Base-by-base conservation (phyloP, 2,113 vertebrate species). In the Centropristis striata region DNA sequence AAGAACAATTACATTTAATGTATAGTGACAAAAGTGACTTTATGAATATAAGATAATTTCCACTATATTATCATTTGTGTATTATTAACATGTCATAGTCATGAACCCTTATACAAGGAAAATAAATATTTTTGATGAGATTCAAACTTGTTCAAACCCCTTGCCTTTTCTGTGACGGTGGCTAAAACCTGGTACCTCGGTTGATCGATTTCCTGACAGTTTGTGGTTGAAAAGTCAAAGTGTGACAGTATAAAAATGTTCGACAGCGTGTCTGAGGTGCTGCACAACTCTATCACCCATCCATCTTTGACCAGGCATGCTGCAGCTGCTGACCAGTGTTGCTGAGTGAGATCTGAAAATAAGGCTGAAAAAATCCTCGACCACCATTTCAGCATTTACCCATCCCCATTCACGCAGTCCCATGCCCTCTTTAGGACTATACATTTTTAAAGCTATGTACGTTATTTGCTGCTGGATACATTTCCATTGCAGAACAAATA, bases 401-500 rank as follows among this genome's bases (percentile, higher is more conserved):
- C 84, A 78, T 81, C 64, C 68, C 16, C 68, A 85, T 51, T 49
- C 66, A 39, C n/a, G 21, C 44, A 37, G 55, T 4, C 21, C 49
- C 68, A 28, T 15, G 39, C 25, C 5, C 47, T 63, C 51, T 55
- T 42, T 42, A 78, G 75, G 69, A 73, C 46, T 51, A 15, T 14
- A 60, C 42, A 49, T 72, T 71, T n/a, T 75, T 51, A 50, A 75
- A 75, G 51, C 63, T 71, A 55, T 71, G 65, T 81, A 71, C 71
- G 71, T 84, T 74, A 83, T 81, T 75, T 88, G 82, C 90, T 88
- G 81, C 86, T 81, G 88, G 86, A 88, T 86, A 64, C 89, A 87
- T 89, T 93, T 91, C 86, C 89, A 87, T 70, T 87, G 88, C 91
- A 91, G 89, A 87, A 88, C 87, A 88, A 90, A 87, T 90, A 91